A percentile compares a stretch with the other conserved stretches of the same genome.
These are phyloP conservation scores for Mantis religiosa DNA, from an alignment of 2,888 invertebrate species.

Conservation along the genomic window DNA sequence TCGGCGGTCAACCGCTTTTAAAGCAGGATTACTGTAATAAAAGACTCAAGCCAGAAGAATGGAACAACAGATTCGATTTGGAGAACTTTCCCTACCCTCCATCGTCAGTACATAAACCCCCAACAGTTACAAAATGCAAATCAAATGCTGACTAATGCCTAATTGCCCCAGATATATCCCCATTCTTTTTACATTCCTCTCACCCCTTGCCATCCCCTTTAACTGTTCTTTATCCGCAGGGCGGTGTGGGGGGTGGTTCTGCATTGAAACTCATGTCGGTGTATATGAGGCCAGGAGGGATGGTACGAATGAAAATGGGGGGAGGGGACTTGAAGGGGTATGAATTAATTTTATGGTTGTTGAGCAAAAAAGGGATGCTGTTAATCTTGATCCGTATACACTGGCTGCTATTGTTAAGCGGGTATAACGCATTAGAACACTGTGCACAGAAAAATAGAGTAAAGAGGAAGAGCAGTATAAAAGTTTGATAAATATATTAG, in stretches of 20 bases:
- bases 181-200: not conserved
- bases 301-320: not conserved
- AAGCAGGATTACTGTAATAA: too few relatives aligned
- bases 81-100: not conserved
- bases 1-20: too few relatives aligned
- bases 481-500: not conserved
- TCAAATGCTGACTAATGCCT: constrained; percentile 24
- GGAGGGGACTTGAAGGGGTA: not conserved
- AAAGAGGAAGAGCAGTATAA: not conserved
- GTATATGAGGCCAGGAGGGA: not conserved
- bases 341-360: constrained; percentile 1
- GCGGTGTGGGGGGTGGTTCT: not conserved
- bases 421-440: not conserved
- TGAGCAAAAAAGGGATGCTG: not conserved
- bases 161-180: constrained; percentile 11
- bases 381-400: constrained; percentile 4
- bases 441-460: not conserved
- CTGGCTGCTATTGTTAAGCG: not conserved
- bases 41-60: too few relatives aligned
- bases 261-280: not conserved
- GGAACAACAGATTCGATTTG: not conserved
- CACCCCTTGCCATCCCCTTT: not conserved
- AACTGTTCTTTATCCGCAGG: constrained; percentile 8
- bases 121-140: constrained; percentile 22
- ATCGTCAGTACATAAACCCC: not conserved